These are phyloP conservation scores for Drosophila kepulauana DNA, from an alignment of 1,140 invertebrate genomes.

Conservation along the genomic window DNA sequence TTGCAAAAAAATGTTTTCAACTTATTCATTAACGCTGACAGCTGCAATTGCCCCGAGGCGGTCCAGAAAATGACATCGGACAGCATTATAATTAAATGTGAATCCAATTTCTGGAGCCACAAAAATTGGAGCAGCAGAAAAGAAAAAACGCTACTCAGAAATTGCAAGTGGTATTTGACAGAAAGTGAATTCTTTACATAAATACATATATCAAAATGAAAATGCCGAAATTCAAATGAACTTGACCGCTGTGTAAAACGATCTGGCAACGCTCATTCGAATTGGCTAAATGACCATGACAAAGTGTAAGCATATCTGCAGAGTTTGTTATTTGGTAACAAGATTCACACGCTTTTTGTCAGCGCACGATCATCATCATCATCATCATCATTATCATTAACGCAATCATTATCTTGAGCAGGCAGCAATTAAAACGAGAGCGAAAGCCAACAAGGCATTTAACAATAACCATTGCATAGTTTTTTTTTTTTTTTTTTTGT, in stretches of 20 bases:
- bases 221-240: constrained; percentile 17
- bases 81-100: constrained; percentile 63
- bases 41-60: constrained; percentile 50
- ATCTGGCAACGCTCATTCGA: background rate
- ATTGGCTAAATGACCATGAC: constrained; percentile 27
- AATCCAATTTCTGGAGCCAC: constrained; percentile 56
- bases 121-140: constrained; percentile 7
- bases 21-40: constrained; percentile 45
- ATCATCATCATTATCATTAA: constrained; percentile 32
- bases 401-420: constrained; percentile 50
- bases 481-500: background rate
- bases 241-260: constrained; percentile 27
- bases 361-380: constrained; percentile 21
- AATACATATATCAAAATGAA: background rate
- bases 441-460: constrained; percentile 68
- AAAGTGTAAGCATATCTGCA: constrained; percentile 47
- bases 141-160: background rate
- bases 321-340: constrained; percentile 37
- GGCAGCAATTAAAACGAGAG: constrained; percentile 69
- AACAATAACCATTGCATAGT: constrained; percentile 57
- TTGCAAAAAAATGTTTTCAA: constrained; percentile 37
- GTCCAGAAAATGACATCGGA: constrained; percentile 2
- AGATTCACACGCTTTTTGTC: constrained; percentile 66
- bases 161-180: constrained; percentile 10
- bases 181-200: background rate